Conservation (phyloP, 2,888 invertebrate species). For the Athalia cordata region DNA sequence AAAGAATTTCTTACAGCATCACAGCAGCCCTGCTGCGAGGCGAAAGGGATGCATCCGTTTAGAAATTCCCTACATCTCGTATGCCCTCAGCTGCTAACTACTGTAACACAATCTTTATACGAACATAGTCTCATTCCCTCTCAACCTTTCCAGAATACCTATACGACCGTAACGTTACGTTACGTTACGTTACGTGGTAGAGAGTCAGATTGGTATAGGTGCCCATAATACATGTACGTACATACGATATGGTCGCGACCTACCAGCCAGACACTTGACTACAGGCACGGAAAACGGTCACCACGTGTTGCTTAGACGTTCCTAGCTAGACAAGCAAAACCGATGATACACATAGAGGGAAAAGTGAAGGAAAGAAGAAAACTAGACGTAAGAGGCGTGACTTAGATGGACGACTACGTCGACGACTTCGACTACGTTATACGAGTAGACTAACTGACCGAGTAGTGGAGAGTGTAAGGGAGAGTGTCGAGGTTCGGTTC, state of each 20-base stretch:
- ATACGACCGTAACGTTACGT: not conserved
- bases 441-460: slow-evolving; percentile 39
- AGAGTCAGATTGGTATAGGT: not conserved
- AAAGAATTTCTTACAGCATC: too few relatives aligned
- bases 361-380: not conserved
- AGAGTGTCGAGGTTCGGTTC: not conserved
- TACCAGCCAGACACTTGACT: slow-evolving; percentile 36
- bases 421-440: not conserved
- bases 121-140: slow-evolving; percentile 11
- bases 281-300: slow-evolving; percentile 37
- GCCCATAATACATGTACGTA: not conserved
- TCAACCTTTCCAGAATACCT: slow-evolving; percentile 5
- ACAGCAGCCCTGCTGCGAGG: slow-evolving; percentile 16
- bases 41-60: slow-evolving; percentile 40
- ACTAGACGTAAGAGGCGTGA: slow-evolving; percentile 1
- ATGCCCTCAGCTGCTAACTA: slow-evolving; percentile 43
- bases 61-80: slow-evolving; percentile 31
- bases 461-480: slow-evolving; percentile 10
- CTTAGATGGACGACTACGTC: not conserved
- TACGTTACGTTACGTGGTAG: not conserved
- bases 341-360: slow-evolving; percentile 23
- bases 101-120: slow-evolving; percentile 38
- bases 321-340: slow-evolving; percentile 16
- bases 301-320: slow-evolving; percentile 43
- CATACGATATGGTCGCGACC: not conserved